Evolutionary conservation across 1,140 invertebrate genomes (phyloP), one percentile per base, ranked within the genome.

Genomic region (Plodia interpunctella): DNA sequence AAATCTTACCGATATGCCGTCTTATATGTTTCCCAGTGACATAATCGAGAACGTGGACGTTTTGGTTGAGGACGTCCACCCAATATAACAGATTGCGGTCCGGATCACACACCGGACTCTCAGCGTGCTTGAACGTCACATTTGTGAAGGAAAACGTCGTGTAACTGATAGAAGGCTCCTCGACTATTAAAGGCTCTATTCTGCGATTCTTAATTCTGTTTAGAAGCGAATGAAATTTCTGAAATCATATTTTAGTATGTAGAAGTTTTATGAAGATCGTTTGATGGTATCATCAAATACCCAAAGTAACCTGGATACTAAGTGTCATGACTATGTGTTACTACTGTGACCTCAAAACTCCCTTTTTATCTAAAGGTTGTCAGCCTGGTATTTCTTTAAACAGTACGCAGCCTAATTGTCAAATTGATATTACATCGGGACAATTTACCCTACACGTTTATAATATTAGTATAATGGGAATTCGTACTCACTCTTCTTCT

Each of bases 1-100:
- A 32, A n/a, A n/a, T 10, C 62, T 64, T 68, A 68, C 66, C 44
- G 25, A 68, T 63, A 55, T 57, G 58, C 63, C 63, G 62, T 20
- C 21, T 44, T 10, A 17, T 38, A 28, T 64, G 62, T 13, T 57
- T 35, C 15, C 32, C 21, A 3, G 59, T 68, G n/a, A 18, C 20
- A 20, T 62, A 68, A 25, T 68, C 17, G 19, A 68, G 19, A 0
- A 49, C 20, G 20, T 68, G 57, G 11, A 68, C 59, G 11, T 59
- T 57, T 28, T 64, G 59, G 18, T 64, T 59, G 21, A 64, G 35
- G 0, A 52, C 62, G 25, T 68, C 66, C 17, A 68, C 66, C 62
- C 62, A 68, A 18, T 60, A 62, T 30, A 68, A 53, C 0, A 17
- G 57, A 10, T 63, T 38, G 4, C 5, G 56, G 10, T 32, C 54